Evolutionary conservation across 2,888 invertebrate species (phyloP).

Genomic region (Parnassius glacialis): DNA sequence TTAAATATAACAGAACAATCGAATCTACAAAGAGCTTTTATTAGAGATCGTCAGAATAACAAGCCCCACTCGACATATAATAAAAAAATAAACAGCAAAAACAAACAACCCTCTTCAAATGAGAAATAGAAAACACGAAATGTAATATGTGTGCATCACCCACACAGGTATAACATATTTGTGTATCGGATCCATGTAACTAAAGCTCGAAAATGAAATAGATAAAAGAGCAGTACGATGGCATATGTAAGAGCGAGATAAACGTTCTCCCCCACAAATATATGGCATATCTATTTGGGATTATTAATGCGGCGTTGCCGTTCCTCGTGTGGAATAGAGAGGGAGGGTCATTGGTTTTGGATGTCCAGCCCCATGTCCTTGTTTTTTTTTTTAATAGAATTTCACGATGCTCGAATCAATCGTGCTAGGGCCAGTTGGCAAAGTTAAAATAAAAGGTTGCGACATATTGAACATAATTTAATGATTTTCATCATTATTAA

Average conservation of each 20-base stretch:
- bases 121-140: constrained; percentile 7
- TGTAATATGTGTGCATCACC: not conserved
- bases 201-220: constrained; percentile 36
- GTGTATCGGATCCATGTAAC: constrained; percentile 30
- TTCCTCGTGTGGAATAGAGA: constrained; percentile 21
- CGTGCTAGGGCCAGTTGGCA: not conserved
- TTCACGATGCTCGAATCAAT: not conserved
- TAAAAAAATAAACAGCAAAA: constrained; percentile 9
- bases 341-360: constrained; percentile 27
- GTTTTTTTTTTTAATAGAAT: constrained; percentile 10
- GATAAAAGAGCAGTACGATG: constrained; percentile 37
- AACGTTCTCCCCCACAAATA: constrained; percentile 39
- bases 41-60: constrained; percentile 16
- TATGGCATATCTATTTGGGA: constrained; percentile 36
- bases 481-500: not conserved
- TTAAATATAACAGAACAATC: constrained; percentile 22
- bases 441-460: not conserved
- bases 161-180: constrained; percentile 14
- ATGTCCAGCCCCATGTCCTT: constrained; percentile 23
- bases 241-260: constrained; percentile 35
- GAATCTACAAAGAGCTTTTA: constrained; percentile 17
- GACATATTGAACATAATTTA: not conserved
- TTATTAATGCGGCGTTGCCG: constrained; percentile 34
- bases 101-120: constrained; percentile 20
- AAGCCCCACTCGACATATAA: constrained; percentile 11